Conservation (phyloP, 2,888 invertebrate genomes). For the Unio pictorum region DNA sequence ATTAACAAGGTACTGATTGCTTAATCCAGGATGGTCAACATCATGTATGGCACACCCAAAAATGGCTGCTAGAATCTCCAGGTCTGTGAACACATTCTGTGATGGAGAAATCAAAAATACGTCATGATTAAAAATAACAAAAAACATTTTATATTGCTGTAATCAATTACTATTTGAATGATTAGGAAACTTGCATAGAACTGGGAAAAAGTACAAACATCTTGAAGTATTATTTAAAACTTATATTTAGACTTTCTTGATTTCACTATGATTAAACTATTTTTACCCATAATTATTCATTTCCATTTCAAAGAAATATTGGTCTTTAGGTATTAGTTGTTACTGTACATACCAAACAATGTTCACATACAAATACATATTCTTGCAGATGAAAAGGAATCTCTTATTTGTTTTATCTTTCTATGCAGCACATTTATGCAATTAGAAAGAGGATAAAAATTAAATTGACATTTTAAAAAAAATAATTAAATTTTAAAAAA, state of each 20-base stretch:
- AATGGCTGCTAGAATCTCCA: constrained; percentile 95
- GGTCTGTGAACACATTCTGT: constrained; percentile 94
- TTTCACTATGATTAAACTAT: no score
- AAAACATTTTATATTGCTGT: not conserved
- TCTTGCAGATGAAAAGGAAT: no score
- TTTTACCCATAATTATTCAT: no score
- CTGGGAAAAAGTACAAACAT: no score
- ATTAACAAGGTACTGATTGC: constrained; percentile 99
- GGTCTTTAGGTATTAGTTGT: no score
- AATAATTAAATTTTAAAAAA: not conserved
- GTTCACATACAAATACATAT: no score
- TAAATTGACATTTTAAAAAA: no score
- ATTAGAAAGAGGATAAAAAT: not conserved
- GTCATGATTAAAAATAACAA: not conserved
- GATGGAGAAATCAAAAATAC: constrained; percentile 44
- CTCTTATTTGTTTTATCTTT: no score
- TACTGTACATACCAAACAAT: no score
- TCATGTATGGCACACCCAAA: constrained; percentile 99
- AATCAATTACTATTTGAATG: not conserved
- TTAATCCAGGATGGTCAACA: constrained; percentile 99
- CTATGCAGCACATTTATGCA: not conserved
- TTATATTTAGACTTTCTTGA: no score
- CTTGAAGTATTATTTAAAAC: no score
- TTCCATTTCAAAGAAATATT: no score
- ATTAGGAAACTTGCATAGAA: not conserved